A percentile compares a stretch with the other conserved stretches of the same genome.
Conservation (phyloP, 2,797 vertebrate genomes). For the Neoniphon sammara region DNA sequence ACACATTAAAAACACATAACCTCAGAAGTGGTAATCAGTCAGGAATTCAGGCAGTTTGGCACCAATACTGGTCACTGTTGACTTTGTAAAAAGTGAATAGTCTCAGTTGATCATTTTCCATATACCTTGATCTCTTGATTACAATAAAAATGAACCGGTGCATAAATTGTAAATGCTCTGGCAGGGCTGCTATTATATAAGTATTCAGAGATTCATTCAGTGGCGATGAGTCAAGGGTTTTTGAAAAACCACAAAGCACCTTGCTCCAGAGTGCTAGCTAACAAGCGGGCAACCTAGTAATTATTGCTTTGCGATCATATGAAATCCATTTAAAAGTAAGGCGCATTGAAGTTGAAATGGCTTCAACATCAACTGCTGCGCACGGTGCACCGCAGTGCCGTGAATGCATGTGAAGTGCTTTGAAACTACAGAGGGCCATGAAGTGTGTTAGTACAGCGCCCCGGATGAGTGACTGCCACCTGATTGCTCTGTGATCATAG, state of each 20-base stretch:
- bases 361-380: neutral
- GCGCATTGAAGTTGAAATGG: neutral
- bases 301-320: neutral
- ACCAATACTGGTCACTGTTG: conserved; percentile 18
- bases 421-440: too few species aligned
- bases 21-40: conserved; percentile 36
- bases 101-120: conserved; percentile 37
- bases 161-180: conserved; percentile 3
- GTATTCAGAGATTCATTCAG: neutral
- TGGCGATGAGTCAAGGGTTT: neutral
- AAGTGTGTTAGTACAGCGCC: too few species aligned
- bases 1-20: conserved; percentile 39
- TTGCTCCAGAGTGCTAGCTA: neutral
- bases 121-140: conserved; percentile 38
- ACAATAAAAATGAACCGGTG: conserved; percentile 9
- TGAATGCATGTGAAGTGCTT: neutral
- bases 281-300: neutral
- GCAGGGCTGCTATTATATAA: neutral
- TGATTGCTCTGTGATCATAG: neutral
- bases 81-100: conserved; percentile 5
- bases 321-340: neutral
- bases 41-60: conserved; percentile 55
- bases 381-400: neutral
- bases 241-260: neutral
- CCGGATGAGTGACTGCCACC: neutral